Percentiles rank a stretch among this genome's conserved stretches.
Evolutionary conservation across 2,888 invertebrate genomes (phyloP).

Genomic region (Cylindroiulus punctatus): DNA sequence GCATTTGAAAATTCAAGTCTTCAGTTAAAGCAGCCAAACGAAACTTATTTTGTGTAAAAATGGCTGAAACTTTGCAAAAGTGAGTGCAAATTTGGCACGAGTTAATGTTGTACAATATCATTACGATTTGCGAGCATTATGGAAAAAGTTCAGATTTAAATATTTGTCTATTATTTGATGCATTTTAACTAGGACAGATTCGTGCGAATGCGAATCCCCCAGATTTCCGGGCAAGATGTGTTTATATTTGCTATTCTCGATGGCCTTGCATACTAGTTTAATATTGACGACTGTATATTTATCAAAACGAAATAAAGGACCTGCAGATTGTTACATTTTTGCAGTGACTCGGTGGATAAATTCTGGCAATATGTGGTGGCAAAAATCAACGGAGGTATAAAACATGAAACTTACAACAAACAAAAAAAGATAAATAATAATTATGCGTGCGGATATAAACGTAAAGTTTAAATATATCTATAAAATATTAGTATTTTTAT

Average conservation of each 20-base stretch:
- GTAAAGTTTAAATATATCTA: neutral
- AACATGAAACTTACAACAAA: conserved; percentile 16
- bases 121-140: neutral
- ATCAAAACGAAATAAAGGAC: conserved; percentile 1
- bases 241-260: conserved; percentile 36
- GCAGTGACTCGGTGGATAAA: too few relatives aligned
- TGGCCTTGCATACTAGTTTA: conserved; percentile 12
- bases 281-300: conserved; percentile 22
- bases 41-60: too few relatives aligned
- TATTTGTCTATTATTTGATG: conserved; percentile 7
- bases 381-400: conserved; percentile 28
- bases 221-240: neutral
- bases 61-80: too few relatives aligned
- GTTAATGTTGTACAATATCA: too few relatives aligned
- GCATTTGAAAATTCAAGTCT: too few relatives aligned
- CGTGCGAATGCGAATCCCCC: neutral
- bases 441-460: neutral
- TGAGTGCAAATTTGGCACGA: too few relatives aligned
- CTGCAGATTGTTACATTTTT: neutral
- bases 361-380: too few relatives aligned
- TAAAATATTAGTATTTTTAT: conserved; percentile 31
- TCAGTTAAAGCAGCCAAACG: too few relatives aligned
- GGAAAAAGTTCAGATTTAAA: neutral
- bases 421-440: neutral
- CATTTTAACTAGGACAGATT: neutral